Percentiles rank a stretch among this genome's conserved stretches.
Conservation (phyloP, 1,140 invertebrate species). For the Lysiphlebus fabarum region DNA sequence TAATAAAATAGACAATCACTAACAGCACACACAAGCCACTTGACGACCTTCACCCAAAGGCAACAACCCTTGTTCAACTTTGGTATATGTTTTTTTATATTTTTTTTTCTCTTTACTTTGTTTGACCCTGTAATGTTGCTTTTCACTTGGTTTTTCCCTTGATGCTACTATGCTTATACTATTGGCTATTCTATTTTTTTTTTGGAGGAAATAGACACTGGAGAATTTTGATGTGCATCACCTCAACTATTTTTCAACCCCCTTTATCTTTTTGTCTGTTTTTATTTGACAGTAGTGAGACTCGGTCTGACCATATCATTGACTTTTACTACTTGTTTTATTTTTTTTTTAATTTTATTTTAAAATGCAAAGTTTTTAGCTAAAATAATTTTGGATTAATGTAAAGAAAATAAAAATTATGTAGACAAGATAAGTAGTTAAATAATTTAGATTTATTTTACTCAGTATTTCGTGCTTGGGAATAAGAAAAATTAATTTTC, state of each 20-base stretch:
- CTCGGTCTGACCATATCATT: not conserved
- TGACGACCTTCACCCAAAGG: constrained; percentile 37
- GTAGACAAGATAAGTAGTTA: too few species aligned
- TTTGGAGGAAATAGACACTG: constrained; percentile 2
- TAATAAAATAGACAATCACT: constrained; percentile 44
- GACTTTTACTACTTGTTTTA: not conserved
- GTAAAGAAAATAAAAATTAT: not conserved
- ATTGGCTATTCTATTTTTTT: constrained; percentile 5
- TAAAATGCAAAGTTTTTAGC: too few species aligned
- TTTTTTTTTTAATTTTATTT: not conserved
- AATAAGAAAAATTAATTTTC: constrained; percentile 20
- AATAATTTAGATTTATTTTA: constrained; percentile 22
- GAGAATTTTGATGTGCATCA: constrained; percentile 1
- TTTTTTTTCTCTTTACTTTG: constrained; percentile 22
- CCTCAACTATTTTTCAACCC: constrained; percentile 4
- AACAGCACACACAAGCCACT: constrained; percentile 32
- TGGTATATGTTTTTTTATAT: constrained; percentile 32
- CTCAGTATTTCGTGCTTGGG: constrained; percentile 7
- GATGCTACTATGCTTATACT: constrained; percentile 5
- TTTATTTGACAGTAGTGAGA: too few species aligned
- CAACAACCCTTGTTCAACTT: constrained; percentile 18
- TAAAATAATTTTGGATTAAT: constrained; percentile 1
- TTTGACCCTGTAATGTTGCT: constrained; percentile 24
- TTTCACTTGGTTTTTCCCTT: constrained; percentile 21
- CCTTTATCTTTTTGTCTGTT: too few species aligned